These are phyloP conservation scores for Tipula lateralis DNA, from an alignment of 2,888 invertebrate genomes.

Conservation along the genomic window DNA sequence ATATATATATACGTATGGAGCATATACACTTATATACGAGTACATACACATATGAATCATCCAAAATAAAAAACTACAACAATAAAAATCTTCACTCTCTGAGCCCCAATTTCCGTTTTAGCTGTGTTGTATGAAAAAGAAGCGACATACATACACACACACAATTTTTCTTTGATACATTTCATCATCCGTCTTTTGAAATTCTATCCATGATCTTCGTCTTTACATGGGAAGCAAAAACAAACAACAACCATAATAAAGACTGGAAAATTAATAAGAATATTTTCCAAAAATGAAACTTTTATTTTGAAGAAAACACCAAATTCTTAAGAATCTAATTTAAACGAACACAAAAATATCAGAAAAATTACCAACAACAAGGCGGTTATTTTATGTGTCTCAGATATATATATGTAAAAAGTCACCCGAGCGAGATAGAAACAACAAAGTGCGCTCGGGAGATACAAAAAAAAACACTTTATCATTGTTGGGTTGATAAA, in stretches of 20 bases:
- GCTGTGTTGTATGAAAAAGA: neutral
- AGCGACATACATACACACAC: neutral
- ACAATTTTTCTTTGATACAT: neutral
- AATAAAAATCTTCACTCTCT: neutral
- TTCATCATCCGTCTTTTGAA: neutral
- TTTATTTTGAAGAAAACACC: neutral
- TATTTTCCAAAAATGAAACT: neutral
- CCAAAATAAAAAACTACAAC: neutral
- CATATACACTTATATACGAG: neutral
- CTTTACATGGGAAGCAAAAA: neutral
- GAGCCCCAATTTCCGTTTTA: neutral
- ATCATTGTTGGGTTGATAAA: neutral
- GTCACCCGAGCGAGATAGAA: neutral
- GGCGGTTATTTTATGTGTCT: neutral
- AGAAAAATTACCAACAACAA: neutral
- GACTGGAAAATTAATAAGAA: neutral
- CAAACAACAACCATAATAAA: neutral
- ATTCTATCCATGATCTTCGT: conserved; percentile 2
- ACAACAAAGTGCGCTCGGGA: neutral
- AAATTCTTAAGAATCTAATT: conserved; percentile 7
- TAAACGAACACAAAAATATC: neutral
- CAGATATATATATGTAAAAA: too few relatives aligned
- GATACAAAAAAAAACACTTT: neutral
- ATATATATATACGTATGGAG: too few relatives aligned
- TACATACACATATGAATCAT: neutral